Percentiles rank a stretch among this genome's conserved stretches.
Conservation (phyloP, 2,888 invertebrate genomes). For the Drosophila nr. perissopoda region DNA sequence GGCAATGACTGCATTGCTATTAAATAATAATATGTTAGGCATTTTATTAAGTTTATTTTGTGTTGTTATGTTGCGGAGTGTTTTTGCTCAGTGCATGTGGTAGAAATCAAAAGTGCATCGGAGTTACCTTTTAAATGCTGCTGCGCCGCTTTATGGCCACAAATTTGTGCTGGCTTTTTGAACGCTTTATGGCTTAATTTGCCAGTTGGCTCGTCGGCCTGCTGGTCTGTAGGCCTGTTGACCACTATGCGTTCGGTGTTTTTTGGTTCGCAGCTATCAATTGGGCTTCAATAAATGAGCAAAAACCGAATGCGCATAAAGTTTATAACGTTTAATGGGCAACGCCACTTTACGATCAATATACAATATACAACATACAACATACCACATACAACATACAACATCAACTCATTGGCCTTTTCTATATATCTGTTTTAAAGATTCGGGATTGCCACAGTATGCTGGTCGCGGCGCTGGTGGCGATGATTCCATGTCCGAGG, state of each 20-base stretch:
- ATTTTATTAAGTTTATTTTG: not conserved
- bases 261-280: slow-evolving; percentile 40
- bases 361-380: slow-evolving; percentile 8
- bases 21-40: not conserved
- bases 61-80: not conserved
- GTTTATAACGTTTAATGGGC: slow-evolving; percentile 82
- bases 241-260: not conserved
- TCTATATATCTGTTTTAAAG: slow-evolving; percentile 83
- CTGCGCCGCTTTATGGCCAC: slow-evolving; percentile 70
- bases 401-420: slow-evolving; percentile 17
- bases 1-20: not conserved
- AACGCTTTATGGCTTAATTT: slow-evolving; percentile 79
- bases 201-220: slow-evolving; percentile 32
- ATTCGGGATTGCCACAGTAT: slow-evolving; percentile 92
- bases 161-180: slow-evolving; percentile 79
- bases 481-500: slow-evolving; percentile 93
- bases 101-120: slow-evolving; percentile 49
- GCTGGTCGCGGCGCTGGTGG: slow-evolving; percentile 91
- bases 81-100: slow-evolving; percentile 39
- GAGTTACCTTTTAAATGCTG: slow-evolving; percentile 58
- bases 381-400: slow-evolving; percentile 2
- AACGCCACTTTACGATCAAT: slow-evolving; percentile 74
- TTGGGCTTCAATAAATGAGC: slow-evolving; percentile 63
- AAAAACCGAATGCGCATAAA: slow-evolving; percentile 58
- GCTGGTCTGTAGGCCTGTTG: not conserved